phyloP scores from a whole-genome alignment of 2,888 invertebrate genomes.

The Tuta absoluta region DNA sequence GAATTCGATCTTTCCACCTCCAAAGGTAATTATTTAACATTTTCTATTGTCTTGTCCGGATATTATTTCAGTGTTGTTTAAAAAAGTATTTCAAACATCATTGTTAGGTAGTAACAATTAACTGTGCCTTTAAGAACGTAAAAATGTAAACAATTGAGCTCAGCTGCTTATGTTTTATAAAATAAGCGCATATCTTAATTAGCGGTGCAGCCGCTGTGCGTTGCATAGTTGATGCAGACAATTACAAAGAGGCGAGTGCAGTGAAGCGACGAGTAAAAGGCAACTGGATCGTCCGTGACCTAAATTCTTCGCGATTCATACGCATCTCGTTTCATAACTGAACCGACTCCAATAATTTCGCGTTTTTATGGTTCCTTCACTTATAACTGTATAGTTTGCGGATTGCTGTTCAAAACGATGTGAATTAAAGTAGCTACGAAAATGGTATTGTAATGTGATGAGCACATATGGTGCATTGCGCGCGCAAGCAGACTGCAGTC shows the following conservation, averaged over 20 bases:
- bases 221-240: conserved; percentile 49
- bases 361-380: conserved; percentile 46
- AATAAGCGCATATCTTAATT: conserved; percentile 21
- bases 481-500: conserved; percentile 24
- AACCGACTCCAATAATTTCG: conserved; percentile 42
- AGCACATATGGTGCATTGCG: conserved; percentile 48
- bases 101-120: conserved; percentile 23
- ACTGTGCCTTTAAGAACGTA: conserved; percentile 14
- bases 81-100: conserved; percentile 25
- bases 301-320: conserved; percentile 67
- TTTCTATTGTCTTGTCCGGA: conserved; percentile 12
- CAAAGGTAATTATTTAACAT: conserved; percentile 53
- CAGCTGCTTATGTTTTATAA: conserved; percentile 22
- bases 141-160: conserved; percentile 21
- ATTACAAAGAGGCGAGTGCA: conserved; percentile 64
- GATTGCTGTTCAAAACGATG: neutral
- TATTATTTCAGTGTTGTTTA: conserved; percentile 18
- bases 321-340: conserved; percentile 62
- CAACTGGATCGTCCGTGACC: conserved; percentile 70
- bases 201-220: conserved; percentile 22
- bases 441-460: conserved; percentile 39
- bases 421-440: neutral
- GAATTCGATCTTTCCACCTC: conserved; percentile 84
- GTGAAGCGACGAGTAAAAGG: conserved; percentile 73
- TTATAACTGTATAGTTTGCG: conserved; percentile 25